Percentiles rank a stretch among this genome's conserved stretches.
phyloP scores from a whole-genome alignment of 2,888 invertebrate species.

The Amblyteles armatorius region DNA sequence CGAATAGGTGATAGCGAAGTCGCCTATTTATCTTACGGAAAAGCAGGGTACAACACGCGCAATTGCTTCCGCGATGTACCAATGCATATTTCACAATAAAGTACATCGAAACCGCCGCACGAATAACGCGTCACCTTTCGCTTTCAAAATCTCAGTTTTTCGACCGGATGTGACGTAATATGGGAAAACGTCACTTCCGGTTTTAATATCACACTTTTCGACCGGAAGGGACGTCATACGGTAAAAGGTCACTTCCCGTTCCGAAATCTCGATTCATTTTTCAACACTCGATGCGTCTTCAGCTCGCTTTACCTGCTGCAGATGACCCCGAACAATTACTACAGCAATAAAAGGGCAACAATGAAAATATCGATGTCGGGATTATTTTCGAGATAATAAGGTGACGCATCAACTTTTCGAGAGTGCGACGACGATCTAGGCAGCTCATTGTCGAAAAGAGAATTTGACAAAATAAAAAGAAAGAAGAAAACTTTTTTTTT shows the following conservation, averaged over 20 bases:
- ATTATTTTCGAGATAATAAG: no score
- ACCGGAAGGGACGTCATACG: no score
- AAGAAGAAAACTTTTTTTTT: not conserved
- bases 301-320: no score
- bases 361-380: no score
- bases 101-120: not conserved
- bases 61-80: slow-evolving; percentile 75
- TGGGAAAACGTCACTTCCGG: not conserved
- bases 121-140: no score
- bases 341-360: no score
- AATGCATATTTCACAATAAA: slow-evolving; percentile 61
- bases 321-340: no score
- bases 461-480: not conserved
- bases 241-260: no score
- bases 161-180: not conserved
- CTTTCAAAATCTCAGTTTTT: not conserved
- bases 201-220: no score
- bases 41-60: not conserved
- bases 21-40: slow-evolving; percentile 1
- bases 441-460: not conserved
- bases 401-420: not conserved
- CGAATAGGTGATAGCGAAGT: not conserved
- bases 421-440: not conserved
- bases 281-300: no score
- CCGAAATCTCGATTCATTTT: no score